These are phyloP conservation scores for Asarcornis scutulata DNA, from an alignment of 2,113 vertebrate genomes.

Conservation along the genomic window DNA sequence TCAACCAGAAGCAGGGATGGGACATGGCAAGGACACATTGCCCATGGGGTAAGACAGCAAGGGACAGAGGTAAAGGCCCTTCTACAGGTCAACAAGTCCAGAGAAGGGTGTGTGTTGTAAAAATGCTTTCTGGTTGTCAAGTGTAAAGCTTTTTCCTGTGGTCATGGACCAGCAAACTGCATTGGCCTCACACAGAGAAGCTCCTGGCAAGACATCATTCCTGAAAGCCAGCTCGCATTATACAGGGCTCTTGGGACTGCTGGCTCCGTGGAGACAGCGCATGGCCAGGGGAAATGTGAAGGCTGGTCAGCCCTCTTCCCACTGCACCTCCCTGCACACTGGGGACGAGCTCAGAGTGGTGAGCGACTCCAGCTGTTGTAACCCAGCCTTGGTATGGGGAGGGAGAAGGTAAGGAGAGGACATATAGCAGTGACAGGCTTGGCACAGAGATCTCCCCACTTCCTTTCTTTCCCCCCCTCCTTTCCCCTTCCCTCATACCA, in stretches of 20 bases:
- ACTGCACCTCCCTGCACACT: not conserved
- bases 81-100: not conserved
- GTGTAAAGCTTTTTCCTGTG: slow-evolving; percentile 15
- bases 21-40: not conserved
- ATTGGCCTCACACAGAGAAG: not conserved
- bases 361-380: not conserved
- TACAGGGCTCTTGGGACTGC: not conserved
- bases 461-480: no score
- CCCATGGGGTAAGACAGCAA: fast-evolving
- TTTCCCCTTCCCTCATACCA: fast-evolving
- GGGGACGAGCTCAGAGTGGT: not conserved
- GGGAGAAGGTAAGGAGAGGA: not conserved
- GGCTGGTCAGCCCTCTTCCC: not conserved
- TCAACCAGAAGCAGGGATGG: fast-evolving
- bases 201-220: not conserved
- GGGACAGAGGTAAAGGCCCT: not conserved
- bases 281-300: not conserved
- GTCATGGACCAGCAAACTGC: not conserved
- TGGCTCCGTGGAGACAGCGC: not conserved
- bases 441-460: not conserved
- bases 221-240: not conserved
- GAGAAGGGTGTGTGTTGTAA: not conserved
- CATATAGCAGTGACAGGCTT: fast-evolving
- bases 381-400: not conserved
- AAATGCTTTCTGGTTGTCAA: not conserved